Conservation (phyloP, 1,140 invertebrate genomes). For the Zaprionus davidi region DNA sequence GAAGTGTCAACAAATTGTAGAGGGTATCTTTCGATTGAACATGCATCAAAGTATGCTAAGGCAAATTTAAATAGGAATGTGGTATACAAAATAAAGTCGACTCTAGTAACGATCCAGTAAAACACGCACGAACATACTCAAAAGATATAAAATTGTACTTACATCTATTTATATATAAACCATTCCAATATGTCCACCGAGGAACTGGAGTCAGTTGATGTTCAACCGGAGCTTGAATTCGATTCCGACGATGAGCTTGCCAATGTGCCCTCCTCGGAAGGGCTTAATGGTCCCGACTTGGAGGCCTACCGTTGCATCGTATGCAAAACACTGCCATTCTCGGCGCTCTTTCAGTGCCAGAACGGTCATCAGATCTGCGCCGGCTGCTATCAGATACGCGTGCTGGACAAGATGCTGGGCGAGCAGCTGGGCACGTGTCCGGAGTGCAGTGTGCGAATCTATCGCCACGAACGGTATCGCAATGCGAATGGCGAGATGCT, state of each 20-base stretch:
- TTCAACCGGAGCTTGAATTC: not conserved
- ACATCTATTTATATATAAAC: not conserved
- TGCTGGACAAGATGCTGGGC: constrained; percentile 43
- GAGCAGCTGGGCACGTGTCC: constrained; percentile 35
- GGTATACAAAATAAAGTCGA: not conserved
- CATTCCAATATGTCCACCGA: not conserved
- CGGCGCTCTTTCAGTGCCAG: constrained; percentile 26
- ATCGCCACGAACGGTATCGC: constrained; percentile 21
- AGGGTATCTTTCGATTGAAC: too few relatives aligned
- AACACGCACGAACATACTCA: not conserved
- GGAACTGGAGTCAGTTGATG: not conserved
- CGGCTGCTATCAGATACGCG: constrained; percentile 48
- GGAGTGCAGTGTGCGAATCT: constrained; percentile 27
- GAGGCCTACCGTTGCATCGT: constrained; percentile 14
- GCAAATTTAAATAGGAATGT: too few relatives aligned
- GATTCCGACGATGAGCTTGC: not conserved
- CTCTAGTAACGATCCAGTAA: not conserved
- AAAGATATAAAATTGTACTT: not conserved
- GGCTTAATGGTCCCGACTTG: not conserved
- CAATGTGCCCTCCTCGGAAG: not conserved
- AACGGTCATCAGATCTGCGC: constrained; percentile 37
- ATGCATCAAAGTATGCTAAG: too few relatives aligned
- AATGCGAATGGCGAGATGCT: not conserved
- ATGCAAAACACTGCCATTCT: constrained; percentile 11
- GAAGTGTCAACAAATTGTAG: too few relatives aligned